Base-by-base conservation (phyloP, 2,797 vertebrate species). In the Crenichthys baileyi region DNA sequence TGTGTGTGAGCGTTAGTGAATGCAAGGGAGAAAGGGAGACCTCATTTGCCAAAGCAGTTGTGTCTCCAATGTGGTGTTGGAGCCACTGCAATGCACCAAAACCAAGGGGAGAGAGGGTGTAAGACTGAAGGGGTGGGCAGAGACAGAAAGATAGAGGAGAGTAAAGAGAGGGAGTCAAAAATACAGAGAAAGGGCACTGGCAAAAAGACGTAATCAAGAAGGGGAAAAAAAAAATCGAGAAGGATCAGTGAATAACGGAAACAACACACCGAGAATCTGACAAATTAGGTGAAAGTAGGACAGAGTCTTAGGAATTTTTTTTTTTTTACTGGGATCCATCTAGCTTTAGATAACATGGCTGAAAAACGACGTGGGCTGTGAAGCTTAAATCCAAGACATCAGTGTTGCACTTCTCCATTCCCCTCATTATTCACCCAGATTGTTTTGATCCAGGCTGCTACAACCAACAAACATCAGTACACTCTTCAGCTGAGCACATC, bases 1-100 rank as follows among this genome's bases (percentile, higher is more conserved):
- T 41, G 44, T 50, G 68, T 50, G 72, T 29, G 26, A 71, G 65
- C 12, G 60, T 46, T 72, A 55, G 53, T 80, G 51, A 63, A 75
- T 58, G 78, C 83, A 81, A 77, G 78, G 80, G 60, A 85, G 82
- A 92, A 78, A 90, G 72, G 85, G 87, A 92, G 91, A 93, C 92
- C 88, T 92, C 77, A 80, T 93, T 91, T 93, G 87, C 93, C 91
- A 95, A 94, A 91, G 93, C 93, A 94, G 92, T 94, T 95, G 93
- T 94, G 91, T 94, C 92, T 95, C 93, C 91, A 90, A 93, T 90
- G 91, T 94, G 87, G 91, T 94, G 88, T 92, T 93, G 89, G 90
- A 94, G 93, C 91, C 93, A 95, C 95, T 95, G 95, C 95, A 96
- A 92, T 95, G 95, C 95, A 96, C 95, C 95, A 96, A 95, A 95